Conservation (phyloP, 2,797 vertebrate genomes). For the Tachyglossus aculeatus region DNA sequence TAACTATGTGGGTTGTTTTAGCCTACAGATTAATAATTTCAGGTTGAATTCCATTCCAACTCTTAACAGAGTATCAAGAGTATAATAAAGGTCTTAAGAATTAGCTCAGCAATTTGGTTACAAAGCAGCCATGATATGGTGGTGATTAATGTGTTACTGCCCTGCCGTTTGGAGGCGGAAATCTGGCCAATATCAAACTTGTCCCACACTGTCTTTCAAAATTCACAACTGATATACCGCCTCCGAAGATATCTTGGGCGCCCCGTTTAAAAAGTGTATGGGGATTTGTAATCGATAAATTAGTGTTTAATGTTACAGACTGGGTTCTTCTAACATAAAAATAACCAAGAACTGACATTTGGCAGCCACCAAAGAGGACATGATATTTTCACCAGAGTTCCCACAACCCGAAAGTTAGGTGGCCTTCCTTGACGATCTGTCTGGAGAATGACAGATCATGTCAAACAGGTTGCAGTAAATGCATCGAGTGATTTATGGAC, state of each 20-base stretch:
- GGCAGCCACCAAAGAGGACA: not conserved
- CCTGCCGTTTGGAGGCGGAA: not conserved
- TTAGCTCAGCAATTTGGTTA: conserved; percentile 1
- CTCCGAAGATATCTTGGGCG: not conserved
- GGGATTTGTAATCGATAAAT: not conserved
- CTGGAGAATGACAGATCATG: not conserved
- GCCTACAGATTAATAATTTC: not conserved
- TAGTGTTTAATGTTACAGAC: not conserved
- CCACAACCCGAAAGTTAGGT: conserved; percentile 20
- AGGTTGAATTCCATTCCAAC: not conserved
- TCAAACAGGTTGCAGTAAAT: not conserved
- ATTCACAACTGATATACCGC: not conserved
- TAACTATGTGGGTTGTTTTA: not conserved
- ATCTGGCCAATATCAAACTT: not conserved
- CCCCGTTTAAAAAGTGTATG: not conserved
- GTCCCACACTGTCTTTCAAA: not conserved
- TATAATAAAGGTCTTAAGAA: not conserved
- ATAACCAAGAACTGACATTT: not conserved
- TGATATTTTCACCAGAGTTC: not conserved
- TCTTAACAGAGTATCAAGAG: not conserved
- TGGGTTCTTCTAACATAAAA: not conserved
- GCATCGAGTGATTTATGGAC: fast-evolving
- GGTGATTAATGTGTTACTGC: conserved; percentile 4
- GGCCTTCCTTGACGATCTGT: not conserved
- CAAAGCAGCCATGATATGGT: conserved; percentile 55